These are phyloP conservation scores for Temnothorax nylanderi DNA, from an alignment of 1,140 invertebrate species.

Conservation along the genomic window DNA sequence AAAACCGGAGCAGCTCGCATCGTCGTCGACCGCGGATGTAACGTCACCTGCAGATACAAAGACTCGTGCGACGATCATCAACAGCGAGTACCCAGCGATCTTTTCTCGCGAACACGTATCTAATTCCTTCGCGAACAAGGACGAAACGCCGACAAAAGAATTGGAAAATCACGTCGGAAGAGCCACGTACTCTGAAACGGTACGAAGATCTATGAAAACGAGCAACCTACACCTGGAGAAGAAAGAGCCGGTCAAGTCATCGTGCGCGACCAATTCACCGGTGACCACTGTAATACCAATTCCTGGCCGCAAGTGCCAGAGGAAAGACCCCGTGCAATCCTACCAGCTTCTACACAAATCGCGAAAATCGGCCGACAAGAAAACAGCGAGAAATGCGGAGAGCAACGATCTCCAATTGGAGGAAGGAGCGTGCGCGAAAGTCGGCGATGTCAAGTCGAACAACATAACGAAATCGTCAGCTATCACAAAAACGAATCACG, in stretches of 20 bases:
- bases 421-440: conserved; percentile 16
- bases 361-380: conserved; percentile 60
- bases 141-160: conserved; percentile 30
- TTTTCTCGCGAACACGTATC: conserved; percentile 49
- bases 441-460: not conserved
- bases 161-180: conserved; percentile 61
- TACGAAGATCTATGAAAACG: conserved; percentile 70
- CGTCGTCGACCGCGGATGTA: not conserved
- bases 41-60: not conserved
- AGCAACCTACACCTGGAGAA: conserved; percentile 41
- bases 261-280: conserved; percentile 25
- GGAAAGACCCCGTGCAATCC: conserved; percentile 63
- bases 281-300: conserved; percentile 52
- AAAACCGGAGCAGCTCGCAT: not conserved
- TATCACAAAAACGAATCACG: conserved; percentile 13
- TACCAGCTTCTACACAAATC: conserved; percentile 69
- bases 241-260: conserved; percentile 67
- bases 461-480: not conserved
- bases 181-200: conserved; percentile 81
- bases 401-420: conserved; percentile 38
- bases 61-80: not conserved
- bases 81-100: conserved; percentile 42
- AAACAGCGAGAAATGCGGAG: conserved; percentile 16
- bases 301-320: conserved; percentile 57
- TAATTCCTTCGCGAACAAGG: not conserved